Conservation (phyloP, 2,888 invertebrate species). For the Mythimna impura region DNA sequence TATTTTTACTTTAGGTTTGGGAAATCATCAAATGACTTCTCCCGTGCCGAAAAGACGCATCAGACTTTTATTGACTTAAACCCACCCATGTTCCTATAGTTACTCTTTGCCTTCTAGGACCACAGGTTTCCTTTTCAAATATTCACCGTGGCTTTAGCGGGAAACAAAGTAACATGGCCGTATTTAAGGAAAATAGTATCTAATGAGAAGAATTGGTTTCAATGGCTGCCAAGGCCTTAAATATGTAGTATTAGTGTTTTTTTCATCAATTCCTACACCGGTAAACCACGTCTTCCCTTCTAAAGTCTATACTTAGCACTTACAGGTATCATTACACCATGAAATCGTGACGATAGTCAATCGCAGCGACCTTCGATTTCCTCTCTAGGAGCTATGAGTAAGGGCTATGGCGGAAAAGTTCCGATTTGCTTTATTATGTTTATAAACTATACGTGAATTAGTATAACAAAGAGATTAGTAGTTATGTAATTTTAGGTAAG, state of each 20-base stretch:
- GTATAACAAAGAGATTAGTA: background rate
- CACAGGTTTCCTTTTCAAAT: too few relatives aligned
- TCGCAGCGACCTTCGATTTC: slow-evolving; percentile 56
- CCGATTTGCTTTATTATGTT: slow-evolving; percentile 9
- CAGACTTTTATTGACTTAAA: too few relatives aligned
- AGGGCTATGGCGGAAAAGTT: slow-evolving; percentile 45
- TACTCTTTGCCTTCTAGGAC: too few relatives aligned
- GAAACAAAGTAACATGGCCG: too few relatives aligned
- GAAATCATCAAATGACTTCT: too few relatives aligned
- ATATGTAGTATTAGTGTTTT: background rate
- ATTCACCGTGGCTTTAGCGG: too few relatives aligned
- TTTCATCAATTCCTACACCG: background rate
- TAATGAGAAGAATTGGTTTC: too few relatives aligned
- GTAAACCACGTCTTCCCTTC: slow-evolving; percentile 45
- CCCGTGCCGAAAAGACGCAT: too few relatives aligned
- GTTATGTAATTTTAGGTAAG: background rate
- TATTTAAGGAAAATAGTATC: too few relatives aligned
- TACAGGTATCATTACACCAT: slow-evolving; percentile 55
- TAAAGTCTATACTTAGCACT: slow-evolving; percentile 48
- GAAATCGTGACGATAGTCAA: slow-evolving; percentile 59
- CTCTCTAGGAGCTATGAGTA: slow-evolving; percentile 41
- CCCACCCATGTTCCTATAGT: too few relatives aligned
- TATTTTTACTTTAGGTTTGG: too few relatives aligned
- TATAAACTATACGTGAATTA: slow-evolving; percentile 13
- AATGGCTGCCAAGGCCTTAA: background rate